Base-by-base conservation (phyloP, 2,888 invertebrate species). In the Chalcosyrphus nemorum region DNA sequence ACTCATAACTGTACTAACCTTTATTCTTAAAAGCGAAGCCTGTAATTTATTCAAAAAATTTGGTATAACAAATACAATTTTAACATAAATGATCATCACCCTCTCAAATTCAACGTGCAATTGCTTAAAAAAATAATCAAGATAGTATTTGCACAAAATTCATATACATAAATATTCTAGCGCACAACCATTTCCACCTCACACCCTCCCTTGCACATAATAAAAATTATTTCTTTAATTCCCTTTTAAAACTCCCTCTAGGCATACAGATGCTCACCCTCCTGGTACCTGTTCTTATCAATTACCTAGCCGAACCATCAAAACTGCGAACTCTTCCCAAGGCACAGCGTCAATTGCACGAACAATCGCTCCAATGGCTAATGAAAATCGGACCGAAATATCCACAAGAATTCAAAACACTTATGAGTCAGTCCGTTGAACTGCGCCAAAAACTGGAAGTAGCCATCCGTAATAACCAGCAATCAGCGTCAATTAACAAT, bases 301-400 rank as follows among this genome's bases (percentile, higher is more conserved):
- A 96, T 88, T 97, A 96, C 90, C 92, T 99, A 74, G 92, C 96
- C 75, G 95, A 96, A 86, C 94, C 94, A 9, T 92, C 93, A 52
- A 94, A 94, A 87, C 89, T 95, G 41, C 93, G 93, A 86, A 92
- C 93, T 45, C 92, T 93, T 32, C 93, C 93, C 75, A 93, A 95
- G 86, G 94, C 94, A 89, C 94, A 94, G 43, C 93, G 94, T 41
- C 93, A 94, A 59, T 92, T 98, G 45, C 98, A 99, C 91, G 97
- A 98, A 86, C 95, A 96, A 88, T 96, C 97, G 85, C 93, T 99
- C 87, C 95, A 96, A 87, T 96, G 96, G 94, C 93, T 99, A 15
- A 97, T 97, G 91, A 95, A 95, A 89, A 95, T 98, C 87, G 99
- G 98, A 0, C 97, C 98, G 0, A 96, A 96, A 89, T 97, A 98